A percentile compares a stretch with the other conserved stretches of the same genome.
These are phyloP conservation scores for Sebastolobus alascanus DNA, from an alignment of 2,797 vertebrate species.

Conservation along the genomic window DNA sequence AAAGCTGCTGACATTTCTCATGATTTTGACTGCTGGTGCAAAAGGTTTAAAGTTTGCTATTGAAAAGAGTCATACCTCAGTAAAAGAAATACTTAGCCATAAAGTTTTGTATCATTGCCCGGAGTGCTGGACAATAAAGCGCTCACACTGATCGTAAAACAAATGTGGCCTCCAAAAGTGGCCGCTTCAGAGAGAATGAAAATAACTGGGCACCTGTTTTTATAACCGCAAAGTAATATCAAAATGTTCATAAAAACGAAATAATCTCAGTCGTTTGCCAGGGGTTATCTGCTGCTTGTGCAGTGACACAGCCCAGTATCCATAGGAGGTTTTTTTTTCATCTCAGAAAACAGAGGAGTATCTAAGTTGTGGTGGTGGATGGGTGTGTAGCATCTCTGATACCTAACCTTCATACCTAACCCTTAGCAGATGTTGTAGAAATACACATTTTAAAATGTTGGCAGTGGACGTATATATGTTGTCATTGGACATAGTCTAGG, in stretches of 20 bases:
- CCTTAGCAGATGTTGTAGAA: neutral
- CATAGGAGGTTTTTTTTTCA: neutral
- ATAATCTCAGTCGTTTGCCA: neutral
- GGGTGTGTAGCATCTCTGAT: neutral
- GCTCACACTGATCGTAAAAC: neutral
- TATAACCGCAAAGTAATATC: neutral
- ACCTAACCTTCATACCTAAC: too few relatives aligned
- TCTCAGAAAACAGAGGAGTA: neutral
- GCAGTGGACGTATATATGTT: neutral
- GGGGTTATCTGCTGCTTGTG: neutral
- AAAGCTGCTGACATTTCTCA: conserved; percentile 24
- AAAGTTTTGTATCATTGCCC: conserved; percentile 5
- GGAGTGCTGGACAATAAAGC: conserved; percentile 34
- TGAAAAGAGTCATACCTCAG: conserved; percentile 17
- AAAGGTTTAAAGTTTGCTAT: conserved; percentile 32
- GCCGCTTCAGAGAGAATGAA: conserved; percentile 9
- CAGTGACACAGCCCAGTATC: neutral
- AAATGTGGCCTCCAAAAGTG: neutral
- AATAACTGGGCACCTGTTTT: neutral
- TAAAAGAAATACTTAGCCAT: conserved; percentile 26
- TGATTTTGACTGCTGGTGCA: conserved; percentile 32
- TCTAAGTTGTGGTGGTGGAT: neutral
- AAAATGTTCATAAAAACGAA: neutral
- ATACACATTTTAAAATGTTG: neutral
- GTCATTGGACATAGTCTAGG: neutral